A percentile compares a stretch with the other conserved stretches of the same genome.
phyloP scores from a whole-genome alignment of 1,140 invertebrate genomes.

The Caenorhabditis briggsae region DNA sequence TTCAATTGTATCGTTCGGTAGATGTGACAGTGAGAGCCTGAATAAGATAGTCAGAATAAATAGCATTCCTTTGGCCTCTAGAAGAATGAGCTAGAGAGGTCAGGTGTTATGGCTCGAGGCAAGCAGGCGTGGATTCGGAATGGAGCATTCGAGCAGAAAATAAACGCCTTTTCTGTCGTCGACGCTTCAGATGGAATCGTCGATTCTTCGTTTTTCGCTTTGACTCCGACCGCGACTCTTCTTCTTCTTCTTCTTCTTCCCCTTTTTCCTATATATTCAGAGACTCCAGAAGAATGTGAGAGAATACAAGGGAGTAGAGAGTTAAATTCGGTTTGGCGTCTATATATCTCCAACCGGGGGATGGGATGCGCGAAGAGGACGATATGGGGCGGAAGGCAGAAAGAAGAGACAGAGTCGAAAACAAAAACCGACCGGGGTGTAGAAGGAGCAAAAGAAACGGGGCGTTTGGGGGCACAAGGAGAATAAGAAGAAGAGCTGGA shows the following conservation, averaged over 20 bases:
- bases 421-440: conserved; percentile 44
- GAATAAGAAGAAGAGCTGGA: conserved; percentile 42
- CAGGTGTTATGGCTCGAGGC: conserved; percentile 43
- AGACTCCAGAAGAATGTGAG: background rate
- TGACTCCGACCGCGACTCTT: background rate
- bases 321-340: conserved; percentile 54
- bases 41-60: conserved; percentile 39
- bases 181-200: conserved; percentile 17
- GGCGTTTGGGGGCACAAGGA: conserved; percentile 17
- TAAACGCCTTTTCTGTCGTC: conserved; percentile 7
- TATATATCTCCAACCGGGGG: conserved; percentile 18
- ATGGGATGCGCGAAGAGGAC: conserved; percentile 40
- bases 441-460: conserved; percentile 2
- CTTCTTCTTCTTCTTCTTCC: background rate
- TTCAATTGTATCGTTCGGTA: conserved; percentile 30
- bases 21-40: conserved; percentile 42
- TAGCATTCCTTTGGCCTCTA: background rate
- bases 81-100: background rate
- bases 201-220: conserved; percentile 13
- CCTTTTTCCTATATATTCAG: background rate
- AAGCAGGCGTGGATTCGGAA: conserved; percentile 22
- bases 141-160: conserved; percentile 53
- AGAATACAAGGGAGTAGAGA: conserved; percentile 15
- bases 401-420: conserved; percentile 51
- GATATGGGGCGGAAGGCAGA: conserved; percentile 51